Evolutionary conservation across 2,888 invertebrate genomes (phyloP).

Genomic region (Platynereis dumerilii): DNA sequence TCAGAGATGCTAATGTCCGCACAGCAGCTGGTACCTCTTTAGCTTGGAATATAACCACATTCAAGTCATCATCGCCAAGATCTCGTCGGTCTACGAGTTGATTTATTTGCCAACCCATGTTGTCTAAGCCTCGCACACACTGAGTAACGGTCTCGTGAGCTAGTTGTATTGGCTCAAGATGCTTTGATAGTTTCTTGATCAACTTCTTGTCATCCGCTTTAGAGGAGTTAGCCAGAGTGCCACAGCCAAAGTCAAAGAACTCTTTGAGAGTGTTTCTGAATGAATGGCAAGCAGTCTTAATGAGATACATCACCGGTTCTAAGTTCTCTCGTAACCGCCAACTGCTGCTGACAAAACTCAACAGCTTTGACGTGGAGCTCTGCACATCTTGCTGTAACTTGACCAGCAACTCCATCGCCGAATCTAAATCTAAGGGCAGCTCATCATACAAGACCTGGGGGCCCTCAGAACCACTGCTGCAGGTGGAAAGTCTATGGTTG

Average conservation of each 20-base stretch:
- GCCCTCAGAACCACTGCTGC: slow-evolving; percentile 46
- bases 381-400: slow-evolving; percentile 82
- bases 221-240: slow-evolving; percentile 84
- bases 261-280: slow-evolving; percentile 83
- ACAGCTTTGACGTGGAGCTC: slow-evolving; percentile 78
- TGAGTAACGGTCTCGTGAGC: slow-evolving; percentile 44
- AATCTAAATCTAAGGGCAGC: slow-evolving; percentile 76
- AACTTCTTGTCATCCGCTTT: slow-evolving; percentile 57
- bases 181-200: slow-evolving; percentile 49
- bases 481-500: slow-evolving; percentile 45
- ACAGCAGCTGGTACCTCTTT: slow-evolving; percentile 88
- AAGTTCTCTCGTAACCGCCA: slow-evolving; percentile 84
- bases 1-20: slow-evolving; percentile 86
- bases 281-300: slow-evolving; percentile 80
- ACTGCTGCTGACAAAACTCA: slow-evolving; percentile 74
- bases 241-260: slow-evolving; percentile 86
- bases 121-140: slow-evolving; percentile 47
- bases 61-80: slow-evolving; percentile 70
- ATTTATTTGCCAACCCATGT: slow-evolving; percentile 50
- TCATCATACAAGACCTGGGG: slow-evolving; percentile 51
- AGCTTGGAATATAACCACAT: slow-evolving; percentile 86
- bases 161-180: slow-evolving; percentile 50
- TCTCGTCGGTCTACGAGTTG: slow-evolving; percentile 58
- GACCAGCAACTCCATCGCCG: slow-evolving; percentile 78
- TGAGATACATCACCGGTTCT: slow-evolving; percentile 80